Conservation (phyloP, 2,797 vertebrate genomes). For the Uromys caudimaculatus region DNA sequence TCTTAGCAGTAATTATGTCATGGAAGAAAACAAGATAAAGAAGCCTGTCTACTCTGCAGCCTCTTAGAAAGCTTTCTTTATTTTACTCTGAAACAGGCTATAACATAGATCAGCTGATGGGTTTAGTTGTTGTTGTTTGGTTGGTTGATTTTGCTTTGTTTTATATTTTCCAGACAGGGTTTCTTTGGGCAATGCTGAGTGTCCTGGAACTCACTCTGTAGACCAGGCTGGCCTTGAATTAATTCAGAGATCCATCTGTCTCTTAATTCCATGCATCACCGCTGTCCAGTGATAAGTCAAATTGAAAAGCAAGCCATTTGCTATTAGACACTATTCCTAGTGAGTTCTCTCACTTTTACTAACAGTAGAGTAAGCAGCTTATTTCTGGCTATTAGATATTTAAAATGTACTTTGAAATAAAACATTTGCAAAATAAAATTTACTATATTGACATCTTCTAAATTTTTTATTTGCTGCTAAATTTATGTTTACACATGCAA, state of each 20-base stretch:
- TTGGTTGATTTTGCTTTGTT: not conserved
- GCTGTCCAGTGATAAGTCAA: too few relatives aligned
- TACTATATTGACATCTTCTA: not conserved
- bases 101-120: not conserved
- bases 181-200: too few relatives aligned
- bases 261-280: not conserved
- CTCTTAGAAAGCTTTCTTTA: not conserved
- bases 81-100: not conserved
- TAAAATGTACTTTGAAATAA: not conserved
- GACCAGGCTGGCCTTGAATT: not conserved
- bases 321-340: not conserved
- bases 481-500: not conserved
- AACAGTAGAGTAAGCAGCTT: constrained; percentile 1
- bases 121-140: not conserved
- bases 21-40: not conserved
- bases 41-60: not conserved
- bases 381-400: not conserved
- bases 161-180: not conserved
- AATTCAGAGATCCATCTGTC: not conserved
- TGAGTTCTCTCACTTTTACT: not conserved
- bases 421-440: not conserved
- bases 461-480: not conserved
- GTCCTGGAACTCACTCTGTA: not conserved
- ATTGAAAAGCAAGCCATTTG: not conserved
- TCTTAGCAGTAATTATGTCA: not conserved